phyloP scores from a whole-genome alignment of 2,888 invertebrate species.

The Imbricaverruca yamaguchii region DNA sequence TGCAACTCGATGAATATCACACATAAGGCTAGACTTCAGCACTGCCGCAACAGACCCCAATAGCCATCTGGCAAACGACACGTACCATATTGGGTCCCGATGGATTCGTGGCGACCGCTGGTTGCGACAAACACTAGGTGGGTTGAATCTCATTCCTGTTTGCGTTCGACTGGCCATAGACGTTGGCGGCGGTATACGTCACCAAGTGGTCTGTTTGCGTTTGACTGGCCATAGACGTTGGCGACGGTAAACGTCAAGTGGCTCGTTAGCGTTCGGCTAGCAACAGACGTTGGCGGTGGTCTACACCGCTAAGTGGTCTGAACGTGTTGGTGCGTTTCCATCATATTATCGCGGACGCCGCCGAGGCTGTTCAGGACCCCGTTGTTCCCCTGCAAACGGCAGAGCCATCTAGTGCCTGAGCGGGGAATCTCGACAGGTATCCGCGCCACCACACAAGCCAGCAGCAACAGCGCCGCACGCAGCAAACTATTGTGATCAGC shows the following conservation, averaged over 20 bases:
- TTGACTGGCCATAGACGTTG: background rate
- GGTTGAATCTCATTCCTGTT: no score
- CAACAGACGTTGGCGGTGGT: background rate
- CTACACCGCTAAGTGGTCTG: conserved; percentile 5
- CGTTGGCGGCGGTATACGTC: background rate
- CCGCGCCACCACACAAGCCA: no score
- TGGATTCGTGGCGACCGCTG: background rate
- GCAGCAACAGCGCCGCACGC: no score
- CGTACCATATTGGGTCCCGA: background rate
- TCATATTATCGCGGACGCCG: background rate
- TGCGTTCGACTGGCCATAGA: background rate
- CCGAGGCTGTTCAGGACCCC: background rate
- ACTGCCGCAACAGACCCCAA: no score
- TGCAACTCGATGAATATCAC: no score
- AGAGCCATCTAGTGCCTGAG: no score
- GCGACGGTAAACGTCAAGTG: background rate
- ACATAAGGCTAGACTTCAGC: no score
- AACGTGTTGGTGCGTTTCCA: background rate
- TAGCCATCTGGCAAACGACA: background rate
- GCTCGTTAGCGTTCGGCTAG: background rate
- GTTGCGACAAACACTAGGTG: background rate
- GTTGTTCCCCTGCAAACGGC: background rate
- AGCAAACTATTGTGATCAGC: no score
- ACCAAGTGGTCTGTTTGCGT: background rate
- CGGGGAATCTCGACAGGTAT: no score